phyloP scores from a whole-genome alignment of 2,888 invertebrate genomes.

The Brenthis ino region DNA sequence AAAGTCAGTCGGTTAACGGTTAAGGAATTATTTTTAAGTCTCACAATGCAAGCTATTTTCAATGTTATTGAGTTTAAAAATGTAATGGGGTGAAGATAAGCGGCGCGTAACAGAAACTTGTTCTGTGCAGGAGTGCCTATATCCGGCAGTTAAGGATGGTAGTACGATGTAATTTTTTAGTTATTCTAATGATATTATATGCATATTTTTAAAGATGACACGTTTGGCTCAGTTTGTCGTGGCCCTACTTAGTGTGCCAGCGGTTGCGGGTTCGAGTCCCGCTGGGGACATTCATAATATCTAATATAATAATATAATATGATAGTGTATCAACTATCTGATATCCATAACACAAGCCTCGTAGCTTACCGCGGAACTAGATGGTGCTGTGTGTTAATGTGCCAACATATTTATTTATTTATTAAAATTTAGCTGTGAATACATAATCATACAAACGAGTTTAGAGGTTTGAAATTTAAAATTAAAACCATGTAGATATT shows the following conservation, averaged over 20 bases:
- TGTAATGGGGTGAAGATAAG: conserved; percentile 69
- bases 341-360: too few species aligned
- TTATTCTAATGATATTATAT: background rate
- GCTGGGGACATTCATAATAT: too few species aligned
- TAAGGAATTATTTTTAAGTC: background rate
- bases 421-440: background rate
- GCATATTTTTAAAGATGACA: background rate
- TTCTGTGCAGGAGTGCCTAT: conserved; percentile 52
- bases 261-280: too few species aligned
- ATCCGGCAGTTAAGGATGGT: conserved; percentile 47
- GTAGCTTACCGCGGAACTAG: too few species aligned
- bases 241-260: too few species aligned
- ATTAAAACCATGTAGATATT: too few species aligned
- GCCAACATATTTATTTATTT: background rate
- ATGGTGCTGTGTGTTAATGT: too few species aligned
- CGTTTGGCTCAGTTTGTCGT: too few species aligned
- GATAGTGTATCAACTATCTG: too few species aligned
- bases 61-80: conserved; percentile 45
- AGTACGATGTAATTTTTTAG: conserved; percentile 24
- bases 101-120: conserved; percentile 56
- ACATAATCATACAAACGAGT: too few species aligned
- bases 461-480: too few species aligned
- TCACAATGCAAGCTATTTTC: conserved; percentile 8
- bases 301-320: too few species aligned
- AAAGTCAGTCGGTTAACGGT: background rate